Evolutionary conservation across 2,113 vertebrate species (phyloP), one percentile per base, ranked within the genome.

Genomic region (Hassar affinis): DNA sequence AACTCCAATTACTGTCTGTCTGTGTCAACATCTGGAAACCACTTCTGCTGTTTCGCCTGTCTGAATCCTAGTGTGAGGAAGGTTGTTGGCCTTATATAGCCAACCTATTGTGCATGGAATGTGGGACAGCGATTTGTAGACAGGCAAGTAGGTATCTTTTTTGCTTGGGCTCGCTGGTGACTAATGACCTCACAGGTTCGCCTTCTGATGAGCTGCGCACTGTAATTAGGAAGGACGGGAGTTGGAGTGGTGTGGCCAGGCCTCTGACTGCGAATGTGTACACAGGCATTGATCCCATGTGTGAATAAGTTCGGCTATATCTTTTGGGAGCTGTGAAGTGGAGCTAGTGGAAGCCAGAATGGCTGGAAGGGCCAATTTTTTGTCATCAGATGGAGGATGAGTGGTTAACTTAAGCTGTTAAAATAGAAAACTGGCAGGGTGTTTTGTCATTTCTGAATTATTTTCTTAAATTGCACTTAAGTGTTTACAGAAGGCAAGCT

Each of bases 1-100:
- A 93, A 94, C 94, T 93, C 95, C 96, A 98, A 98, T 98, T 97
- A 97, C 94, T 95, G 96, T 96, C 95, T 96, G 94, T 95, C 94
- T 94, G 92, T 94, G 93, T 91, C 93, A 95, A 95, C 96, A 96
- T 96, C 95, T 96, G 95, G 95, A 95, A 96, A 96, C 95, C 93
- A 95, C 94, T 95, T 95, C 95, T 92, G 88, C 88, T 87, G 86
- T 83, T 89, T 87, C 80, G 88, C 85, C 86, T 88, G 90, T 90
- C 90, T 89, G 90, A 83, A 83, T 87, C 80, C 68, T 77, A 82
- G 87, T 77, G 88, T 83, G 87, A 87, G 88, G 83, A 81, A 77
- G 85, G 84, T 82, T 88, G 59, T 87, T 90, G 82, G 88, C 90
- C 90, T 87, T 89, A 90, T 90, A 90, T 89, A 90, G 90, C 82